Base-by-base conservation (phyloP, 2,113 vertebrate genomes). In the Apteryx mantelli region DNA sequence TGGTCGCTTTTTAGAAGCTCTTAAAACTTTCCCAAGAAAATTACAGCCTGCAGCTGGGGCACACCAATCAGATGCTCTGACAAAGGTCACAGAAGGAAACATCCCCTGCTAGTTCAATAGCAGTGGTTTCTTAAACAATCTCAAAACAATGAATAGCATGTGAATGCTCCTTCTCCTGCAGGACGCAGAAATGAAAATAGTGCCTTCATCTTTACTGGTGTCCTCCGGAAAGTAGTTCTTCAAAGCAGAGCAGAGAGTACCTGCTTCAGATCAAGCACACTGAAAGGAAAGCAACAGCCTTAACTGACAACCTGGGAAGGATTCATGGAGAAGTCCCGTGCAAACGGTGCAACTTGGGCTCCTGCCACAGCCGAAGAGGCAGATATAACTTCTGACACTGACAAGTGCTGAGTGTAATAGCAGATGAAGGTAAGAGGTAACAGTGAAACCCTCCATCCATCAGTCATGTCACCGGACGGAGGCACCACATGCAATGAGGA, bases 1-100 rank as follows among this genome's bases (percentile, higher is more conserved):
- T 4, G 32, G 25, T 65, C 38, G 8, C 46, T 88, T 84, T 69
- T 82, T 86, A 84, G n/a, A 38, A 1, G 6, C 34, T 63, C 58
- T 82, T 82, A 58, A 77, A 93, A 66, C 42, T 85, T 95, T 90
- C 91, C 89, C 79, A 91, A 78, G 93, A 52, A 95, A 88, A 92
- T 6, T 2, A 32, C 1, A 17, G 20, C 48, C 69, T 80, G 80
- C 86, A 95, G 91, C 82, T 95, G 76, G n/a, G 74, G 20, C 65
- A 80, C 71, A 71, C 55, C 77, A 36, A 66, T 86, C 88, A 92
- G 71, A 71, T 75, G 60, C 76, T 68, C 73, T 44, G 60, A 53
- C 56, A 91, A 83, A 95, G 91, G 88, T 88, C 85, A 46, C 46
- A 5, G 12, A 11, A 63, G 64, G 30, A 87, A 85, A 77, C 70